Evolutionary conservation across 2,113 vertebrate genomes (phyloP).

Genomic region (Echinops telfairi): DNA sequence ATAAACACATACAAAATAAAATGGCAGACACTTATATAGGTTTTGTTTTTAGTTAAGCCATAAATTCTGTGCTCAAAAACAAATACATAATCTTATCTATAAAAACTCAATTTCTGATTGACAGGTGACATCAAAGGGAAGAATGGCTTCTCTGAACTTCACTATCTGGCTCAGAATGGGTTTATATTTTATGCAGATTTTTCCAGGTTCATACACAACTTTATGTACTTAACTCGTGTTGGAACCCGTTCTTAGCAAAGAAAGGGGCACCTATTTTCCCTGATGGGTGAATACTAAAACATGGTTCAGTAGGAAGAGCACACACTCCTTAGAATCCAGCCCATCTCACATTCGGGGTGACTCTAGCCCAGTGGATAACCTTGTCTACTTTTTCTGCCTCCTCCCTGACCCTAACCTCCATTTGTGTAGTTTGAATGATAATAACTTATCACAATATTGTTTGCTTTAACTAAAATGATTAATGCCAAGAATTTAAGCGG

Average conservation of each 20-base stretch:
- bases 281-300: neutral
- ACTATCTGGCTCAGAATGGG: neutral
- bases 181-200: neutral
- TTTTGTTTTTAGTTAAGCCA: neutral
- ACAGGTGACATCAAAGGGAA: neutral
- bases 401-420: fast-evolving
- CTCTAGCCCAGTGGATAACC: neutral
- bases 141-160: neutral
- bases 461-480: neutral
- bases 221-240: neutral
- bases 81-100: neutral
- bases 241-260: neutral
- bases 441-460: neutral
- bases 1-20: neutral
- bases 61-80: neutral
- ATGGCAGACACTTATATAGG: neutral
- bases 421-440: neutral
- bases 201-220: neutral
- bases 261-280: neutral
- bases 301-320: neutral
- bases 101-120: neutral
- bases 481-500: neutral
- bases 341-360: neutral
- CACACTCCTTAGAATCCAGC: neutral
- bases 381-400: too few relatives aligned